A percentile compares a stretch with the other conserved stretches of the same genome.
These are phyloP conservation scores for Trichechus manatus DNA, from an alignment of 2,113 vertebrate species.

Conservation along the genomic window DNA sequence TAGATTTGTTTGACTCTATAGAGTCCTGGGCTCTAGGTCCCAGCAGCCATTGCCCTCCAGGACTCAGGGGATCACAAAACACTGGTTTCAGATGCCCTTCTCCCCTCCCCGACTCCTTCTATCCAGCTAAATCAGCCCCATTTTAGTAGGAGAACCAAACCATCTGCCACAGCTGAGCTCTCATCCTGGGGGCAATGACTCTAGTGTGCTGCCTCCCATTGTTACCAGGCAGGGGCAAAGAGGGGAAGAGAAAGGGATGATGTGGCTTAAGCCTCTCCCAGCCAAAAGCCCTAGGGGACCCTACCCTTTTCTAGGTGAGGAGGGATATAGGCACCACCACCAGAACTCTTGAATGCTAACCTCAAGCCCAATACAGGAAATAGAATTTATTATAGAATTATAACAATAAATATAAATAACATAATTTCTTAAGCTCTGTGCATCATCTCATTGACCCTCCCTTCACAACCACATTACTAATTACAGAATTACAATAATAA, in stretches of 20 bases:
- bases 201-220: not conserved
- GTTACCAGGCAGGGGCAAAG: not conserved
- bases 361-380: not conserved
- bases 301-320: not conserved
- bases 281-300: not conserved
- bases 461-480: not conserved
- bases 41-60: not conserved
- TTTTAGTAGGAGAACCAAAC: not conserved
- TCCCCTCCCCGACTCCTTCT: not conserved
- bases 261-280: not conserved
- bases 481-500: not conserved
- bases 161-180: not conserved
- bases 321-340: not conserved
- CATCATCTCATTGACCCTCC: not conserved
- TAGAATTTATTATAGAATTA: not conserved
- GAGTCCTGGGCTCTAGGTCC: not conserved
- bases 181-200: not conserved
- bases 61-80: not conserved
- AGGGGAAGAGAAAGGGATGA: not conserved
- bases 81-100: not conserved
- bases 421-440: not conserved
- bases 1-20: not conserved
- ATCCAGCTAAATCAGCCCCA: not conserved
- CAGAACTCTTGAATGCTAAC: not conserved
- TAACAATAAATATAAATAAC: slow-evolving; percentile 9